Evolutionary conservation across 2,113 vertebrate genomes (phyloP).

Genomic region (Sisor rabdophorus): DNA sequence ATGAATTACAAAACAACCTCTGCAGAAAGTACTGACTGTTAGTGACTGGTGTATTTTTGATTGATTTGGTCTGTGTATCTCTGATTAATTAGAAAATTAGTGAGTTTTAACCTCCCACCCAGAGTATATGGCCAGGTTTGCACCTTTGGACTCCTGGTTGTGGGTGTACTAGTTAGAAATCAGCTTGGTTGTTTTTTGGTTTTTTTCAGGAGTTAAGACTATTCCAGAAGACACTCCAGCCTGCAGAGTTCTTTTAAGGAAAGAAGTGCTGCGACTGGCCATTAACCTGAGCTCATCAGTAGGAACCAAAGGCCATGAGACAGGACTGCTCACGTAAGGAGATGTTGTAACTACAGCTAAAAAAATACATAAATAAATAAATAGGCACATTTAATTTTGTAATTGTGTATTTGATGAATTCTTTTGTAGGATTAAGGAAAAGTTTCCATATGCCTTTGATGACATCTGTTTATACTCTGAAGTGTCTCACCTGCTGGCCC

Average conservation of each 20-base stretch:
- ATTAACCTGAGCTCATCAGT: constrained; percentile 97
- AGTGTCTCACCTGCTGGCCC: constrained; percentile 89
- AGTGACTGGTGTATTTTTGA: no score
- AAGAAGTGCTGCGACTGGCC: constrained; percentile 93
- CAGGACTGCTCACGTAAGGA: constrained; percentile 93
- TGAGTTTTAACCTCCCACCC: background rate
- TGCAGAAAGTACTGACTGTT: no score
- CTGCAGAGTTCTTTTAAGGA: constrained; percentile 88
- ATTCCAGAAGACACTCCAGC: constrained; percentile 92
- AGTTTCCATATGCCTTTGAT: constrained; percentile 95
- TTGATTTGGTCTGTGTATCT: background rate
- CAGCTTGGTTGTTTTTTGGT: no score
- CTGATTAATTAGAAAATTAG: background rate
- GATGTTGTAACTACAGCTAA: background rate
- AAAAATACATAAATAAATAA: no score
- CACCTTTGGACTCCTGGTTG: background rate
- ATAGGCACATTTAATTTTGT: no score
- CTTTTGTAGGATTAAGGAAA: constrained; percentile 89
- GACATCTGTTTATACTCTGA: constrained; percentile 98
- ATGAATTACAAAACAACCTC: no score
- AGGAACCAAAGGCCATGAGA: constrained; percentile 96
- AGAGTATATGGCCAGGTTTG: background rate
- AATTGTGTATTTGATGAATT: background rate
- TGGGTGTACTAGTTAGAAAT: background rate
- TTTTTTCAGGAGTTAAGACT: constrained; percentile 79